A percentile compares a stretch with the other conserved stretches of the same genome.
phyloP scores from a whole-genome alignment of 2,797 vertebrate species.

The Rhynchotus rufescens region DNA sequence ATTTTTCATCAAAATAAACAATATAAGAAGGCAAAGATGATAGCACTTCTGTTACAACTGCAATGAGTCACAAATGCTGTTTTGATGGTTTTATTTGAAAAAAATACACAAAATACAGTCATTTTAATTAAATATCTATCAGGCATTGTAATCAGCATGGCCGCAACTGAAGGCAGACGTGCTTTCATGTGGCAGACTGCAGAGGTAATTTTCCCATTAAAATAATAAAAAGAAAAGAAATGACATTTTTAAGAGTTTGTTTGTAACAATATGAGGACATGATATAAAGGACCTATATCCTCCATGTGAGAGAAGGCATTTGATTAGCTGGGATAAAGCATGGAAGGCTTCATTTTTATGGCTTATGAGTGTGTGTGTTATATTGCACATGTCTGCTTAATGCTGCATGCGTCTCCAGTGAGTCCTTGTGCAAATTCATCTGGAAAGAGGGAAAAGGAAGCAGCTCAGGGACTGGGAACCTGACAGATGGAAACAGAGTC shows the following conservation, averaged over 20 bases:
- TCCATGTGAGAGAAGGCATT: background rate
- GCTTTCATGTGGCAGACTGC: slow-evolving; percentile 74
- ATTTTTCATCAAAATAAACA: background rate
- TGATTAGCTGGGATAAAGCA: background rate
- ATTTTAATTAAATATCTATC: slow-evolving; percentile 76
- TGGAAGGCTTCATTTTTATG: background rate
- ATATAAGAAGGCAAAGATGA: background rate
- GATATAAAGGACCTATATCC: background rate
- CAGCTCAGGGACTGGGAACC: background rate
- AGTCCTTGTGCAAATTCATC: background rate
- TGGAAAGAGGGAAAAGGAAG: background rate
- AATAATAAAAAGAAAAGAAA: slow-evolving; percentile 30
- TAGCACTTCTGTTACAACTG: slow-evolving; percentile 2
- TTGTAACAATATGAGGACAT: background rate
- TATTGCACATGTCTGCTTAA: background rate
- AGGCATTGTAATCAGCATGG: slow-evolving; percentile 77
- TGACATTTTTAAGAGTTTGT: background rate
- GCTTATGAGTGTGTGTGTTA: background rate
- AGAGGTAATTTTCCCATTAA: background rate
- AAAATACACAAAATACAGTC: slow-evolving; percentile 56
- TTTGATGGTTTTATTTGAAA: slow-evolving; percentile 76
- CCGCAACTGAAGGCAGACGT: slow-evolving; percentile 57
- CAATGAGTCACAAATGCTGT: slow-evolving; percentile 79
- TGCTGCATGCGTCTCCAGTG: background rate
- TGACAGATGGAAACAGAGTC: background rate